Evolutionary conservation across 2,888 invertebrate species (phyloP), one percentile per base, ranked within the genome.

Genomic region (Agrilus cyanescens): DNA sequence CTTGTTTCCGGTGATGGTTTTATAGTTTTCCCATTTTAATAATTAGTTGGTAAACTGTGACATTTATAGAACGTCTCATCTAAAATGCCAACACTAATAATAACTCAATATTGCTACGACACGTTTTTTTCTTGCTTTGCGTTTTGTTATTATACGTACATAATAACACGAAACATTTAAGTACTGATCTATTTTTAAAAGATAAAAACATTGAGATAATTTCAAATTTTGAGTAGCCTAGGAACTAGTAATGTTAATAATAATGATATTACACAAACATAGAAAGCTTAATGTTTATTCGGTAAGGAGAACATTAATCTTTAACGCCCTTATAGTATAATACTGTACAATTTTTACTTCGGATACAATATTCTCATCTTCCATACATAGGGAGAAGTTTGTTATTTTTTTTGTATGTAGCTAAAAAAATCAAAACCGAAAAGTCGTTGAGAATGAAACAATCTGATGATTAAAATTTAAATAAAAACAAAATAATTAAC

Each of bases 131-230:
- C 50, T 50, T 52, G 50, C 51, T 47, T 55, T 48, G 41, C 45
- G 47, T 52, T 47, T 49, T 65, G 63, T 64, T 65, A 65, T 65
- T 64, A 65, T n/a, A n/a, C n/a, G n/a, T n/a, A n/a, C n/a, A n/a
- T 56, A 60, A 60, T 59, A 61, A 63, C 63, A 62, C 56, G 61
- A 55, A 64, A 60, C 44, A 45, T 42, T 46, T 48, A 48, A 48
- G 46, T 48, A 48, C 48, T 44, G 44, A 42, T 45, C 49, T 44
- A 49, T 47, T 42, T 40, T 46, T 43, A 48, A 46, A 52, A 55
- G 51, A 53, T 49, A 50, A 53, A 57, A 57, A 58, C 58, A 60
- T 57, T 56, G 55, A 58, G 52, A 60, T 25, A 25, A 25, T 53
- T 57, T 49, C 57, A 49, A 45, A 54, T 54, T 52, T 52, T 58